Base-by-base conservation (phyloP, 2,888 invertebrate genomes). In the Hoplodrina blanda region DNA sequence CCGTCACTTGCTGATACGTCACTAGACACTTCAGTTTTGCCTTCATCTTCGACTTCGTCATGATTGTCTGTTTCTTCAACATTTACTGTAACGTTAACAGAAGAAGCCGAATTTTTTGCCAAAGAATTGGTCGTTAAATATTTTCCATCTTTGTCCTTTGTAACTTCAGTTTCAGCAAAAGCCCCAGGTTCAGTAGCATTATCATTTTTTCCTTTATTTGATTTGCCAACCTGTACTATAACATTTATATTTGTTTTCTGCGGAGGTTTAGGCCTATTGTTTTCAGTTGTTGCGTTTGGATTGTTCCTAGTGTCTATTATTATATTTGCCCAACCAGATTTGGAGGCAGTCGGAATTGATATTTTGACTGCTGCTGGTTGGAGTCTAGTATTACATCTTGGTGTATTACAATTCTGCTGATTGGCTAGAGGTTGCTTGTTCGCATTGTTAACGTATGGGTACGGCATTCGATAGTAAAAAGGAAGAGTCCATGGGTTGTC, bases 321-420 rank as follows among this genome's bases (percentile, higher is more conserved):
- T 49, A 92, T 86, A 30, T 87, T 87, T 0, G 88, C 81, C 60
- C 73, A 82, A 56, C 78, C 73, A 52, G 77, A 67, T 60, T 65
- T 74, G 19, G 55, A 30, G 10, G 20, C 62, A 19, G 74, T 49
- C n/a, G 85, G 87, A 15, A 85, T n/a, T n/a, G 83, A 77, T 50
- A 86, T 61, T 61, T 69, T 76, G 1, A 85, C 20, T 41, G 64
- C 33, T 17, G 67, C 70, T 15, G 80, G 68, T 44, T 64, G 76
- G 33, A 53, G 15, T 19, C 15, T 55, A 62, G 11, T 67, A 13
- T 64, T 63, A 56, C 66, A 73, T 2, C 17, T 55, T 59, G 52
- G 69, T 53, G 73, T 74, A 53, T 52, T 73, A 62, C 73, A 77
- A 17, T 30, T 59, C 0, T 25, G 50, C 5, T 41, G 68, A n/a